Base-by-base conservation (phyloP, 2,888 invertebrate genomes). In the Suillia variegata region DNA sequence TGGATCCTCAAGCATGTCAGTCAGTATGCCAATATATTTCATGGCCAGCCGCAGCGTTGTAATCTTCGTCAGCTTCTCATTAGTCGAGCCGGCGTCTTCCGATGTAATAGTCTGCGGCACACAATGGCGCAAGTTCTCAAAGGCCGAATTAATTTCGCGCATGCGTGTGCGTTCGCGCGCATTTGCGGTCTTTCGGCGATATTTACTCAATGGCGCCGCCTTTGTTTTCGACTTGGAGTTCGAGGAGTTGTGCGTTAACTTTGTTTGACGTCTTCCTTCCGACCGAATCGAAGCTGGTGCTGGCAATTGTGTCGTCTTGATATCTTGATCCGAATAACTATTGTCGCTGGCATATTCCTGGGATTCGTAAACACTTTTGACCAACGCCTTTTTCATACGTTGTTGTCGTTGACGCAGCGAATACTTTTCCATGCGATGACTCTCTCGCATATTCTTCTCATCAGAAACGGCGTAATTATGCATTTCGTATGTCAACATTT, bases 131-230 rank as follows among this genome's bases (percentile, higher is more conserved):
- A 96, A 84, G 1, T 89, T 86, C 77, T 94, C 94, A 81, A 95
- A 96, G 1, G 94, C 95, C 62, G 88, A 86, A 83, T 96, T 96
- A 70, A 96, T 94, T 79, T 94, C 94, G 52, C 91, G 85, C 94
- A 95, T 95, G 58, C 95, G 86, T 67, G 89, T 90, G 31, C 95
- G 82, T 75, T 96, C 95, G 26, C 95, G 83, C 0, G 94, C 93
- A 83, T 95, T 96, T 13, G 95, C 95, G 1, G 94, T 94, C 84
- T 93, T 92, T 70, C 95, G 85, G 22, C 94, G 85, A 83, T 95
- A 95, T 81, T 94, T 95, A 84, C 93, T 93, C 69, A 95, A 85
- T 13, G 91, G 90, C 58, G 89, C 88, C 22, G 89, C 86, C 76
- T 88, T 85, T 69, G 88, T 85, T 74, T 89, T 88, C 63, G 85